These are phyloP conservation scores for Shinisaurus crocodilurus DNA, from an alignment of 2,113 vertebrate species.

Conservation along the genomic window DNA sequence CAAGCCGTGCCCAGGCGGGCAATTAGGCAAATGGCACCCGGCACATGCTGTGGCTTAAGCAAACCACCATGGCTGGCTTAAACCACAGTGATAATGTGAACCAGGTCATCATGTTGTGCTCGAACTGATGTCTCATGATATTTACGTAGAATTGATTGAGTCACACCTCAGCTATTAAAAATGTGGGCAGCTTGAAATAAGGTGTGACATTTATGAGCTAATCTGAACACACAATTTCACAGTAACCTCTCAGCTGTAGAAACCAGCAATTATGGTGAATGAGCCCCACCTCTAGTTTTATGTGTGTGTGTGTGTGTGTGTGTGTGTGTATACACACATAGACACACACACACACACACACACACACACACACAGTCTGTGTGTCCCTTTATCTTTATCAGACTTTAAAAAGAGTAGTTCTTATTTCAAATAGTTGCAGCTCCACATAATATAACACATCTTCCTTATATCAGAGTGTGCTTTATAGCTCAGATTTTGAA, in stretches of 20 bases:
- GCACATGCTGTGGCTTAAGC: too few relatives aligned
- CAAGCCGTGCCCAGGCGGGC: too few relatives aligned
- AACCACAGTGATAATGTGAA: background rate
- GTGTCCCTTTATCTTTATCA: background rate
- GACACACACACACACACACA: too few relatives aligned
- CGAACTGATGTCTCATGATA: slow-evolving; percentile 14
- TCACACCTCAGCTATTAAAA: slow-evolving; percentile 1
- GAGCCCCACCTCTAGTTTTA: too few relatives aligned
- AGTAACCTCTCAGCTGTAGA: background rate
- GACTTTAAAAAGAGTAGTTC: background rate
- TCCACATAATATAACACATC: background rate
- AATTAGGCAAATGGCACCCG: too few relatives aligned
- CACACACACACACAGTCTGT: too few relatives aligned
- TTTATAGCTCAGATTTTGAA: background rate
- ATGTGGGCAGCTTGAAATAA: slow-evolving; percentile 23
- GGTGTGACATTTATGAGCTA: slow-evolving; percentile 9
- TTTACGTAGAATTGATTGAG: slow-evolving; percentile 23
- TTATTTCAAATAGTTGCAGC: background rate
- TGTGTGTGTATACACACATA: background rate
- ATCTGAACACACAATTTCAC: slow-evolving; percentile 10
- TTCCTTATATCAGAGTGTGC: background rate
- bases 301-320: too few relatives aligned
- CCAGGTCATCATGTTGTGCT: background rate
- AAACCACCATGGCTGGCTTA: too few relatives aligned
- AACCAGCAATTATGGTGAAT: slow-evolving; percentile 25